phyloP scores from a whole-genome alignment of 2,888 invertebrate species.

The Eilema griseolum region DNA sequence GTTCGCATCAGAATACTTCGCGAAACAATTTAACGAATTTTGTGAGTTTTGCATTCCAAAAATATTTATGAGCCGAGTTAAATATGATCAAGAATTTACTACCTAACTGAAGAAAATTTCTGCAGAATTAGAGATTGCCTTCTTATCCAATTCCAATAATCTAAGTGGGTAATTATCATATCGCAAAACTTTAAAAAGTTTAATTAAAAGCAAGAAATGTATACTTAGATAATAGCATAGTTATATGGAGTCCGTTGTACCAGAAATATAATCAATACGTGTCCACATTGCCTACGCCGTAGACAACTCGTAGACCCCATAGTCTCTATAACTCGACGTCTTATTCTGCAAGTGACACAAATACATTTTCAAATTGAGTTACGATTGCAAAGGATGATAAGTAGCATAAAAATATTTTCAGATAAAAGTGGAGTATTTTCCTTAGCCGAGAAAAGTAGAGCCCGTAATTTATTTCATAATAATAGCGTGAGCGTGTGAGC shows the following conservation, averaged over 20 bases:
- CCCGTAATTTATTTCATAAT: constrained; percentile 20
- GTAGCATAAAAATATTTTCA: constrained; percentile 14
- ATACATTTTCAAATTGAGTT: constrained; percentile 9
- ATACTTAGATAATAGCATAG: too few species aligned
- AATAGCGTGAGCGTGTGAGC: constrained; percentile 22
- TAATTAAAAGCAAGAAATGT: neutral
- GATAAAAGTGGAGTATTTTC: constrained; percentile 14
- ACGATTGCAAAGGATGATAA: constrained; percentile 4
- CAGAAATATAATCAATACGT: neutral
- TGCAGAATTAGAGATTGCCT: neutral
- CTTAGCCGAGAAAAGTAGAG: constrained; percentile 13
- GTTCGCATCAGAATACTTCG: constrained; percentile 57
- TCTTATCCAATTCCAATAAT: neutral
- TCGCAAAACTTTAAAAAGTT: neutral
- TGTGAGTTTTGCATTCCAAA: constrained; percentile 45
- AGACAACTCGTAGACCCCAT: neutral
- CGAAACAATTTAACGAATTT: constrained; percentile 55
- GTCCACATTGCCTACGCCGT: constrained; percentile 9
- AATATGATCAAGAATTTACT: constrained; percentile 30
- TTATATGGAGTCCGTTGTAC: neutral
- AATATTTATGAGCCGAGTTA: constrained; percentile 39
- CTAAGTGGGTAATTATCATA: neutral
- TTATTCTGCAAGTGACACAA: neutral
- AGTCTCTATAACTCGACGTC: neutral
- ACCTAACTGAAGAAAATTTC: neutral